These are phyloP conservation scores for Lordiphosa fenestrarum DNA, from an alignment of 2,888 invertebrate species.

Conservation along the genomic window DNA sequence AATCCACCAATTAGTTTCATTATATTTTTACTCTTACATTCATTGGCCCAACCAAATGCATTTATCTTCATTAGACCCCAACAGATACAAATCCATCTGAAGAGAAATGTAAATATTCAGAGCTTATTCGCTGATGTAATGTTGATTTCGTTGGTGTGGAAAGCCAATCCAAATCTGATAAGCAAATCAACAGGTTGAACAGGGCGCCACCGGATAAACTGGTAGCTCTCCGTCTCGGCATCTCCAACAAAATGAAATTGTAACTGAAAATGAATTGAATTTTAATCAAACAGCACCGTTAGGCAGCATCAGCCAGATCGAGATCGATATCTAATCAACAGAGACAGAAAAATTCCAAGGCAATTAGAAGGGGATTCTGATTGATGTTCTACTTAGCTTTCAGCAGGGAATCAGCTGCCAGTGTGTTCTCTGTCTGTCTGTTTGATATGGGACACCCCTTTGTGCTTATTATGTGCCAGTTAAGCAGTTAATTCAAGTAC, in stretches of 20 bases:
- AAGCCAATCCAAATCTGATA: slow-evolving; percentile 45
- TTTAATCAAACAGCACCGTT: slow-evolving; percentile 46
- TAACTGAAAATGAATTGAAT: slow-evolving; percentile 33
- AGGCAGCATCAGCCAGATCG: slow-evolving; percentile 45
- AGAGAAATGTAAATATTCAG: slow-evolving; percentile 55
- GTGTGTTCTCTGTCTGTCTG: slow-evolving; percentile 6
- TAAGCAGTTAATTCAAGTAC: slow-evolving; percentile 63
- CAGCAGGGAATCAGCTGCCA: slow-evolving; percentile 14
- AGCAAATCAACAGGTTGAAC: slow-evolving; percentile 69
- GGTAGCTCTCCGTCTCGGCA: slow-evolving; percentile 45
- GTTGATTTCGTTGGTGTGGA: slow-evolving; percentile 38
- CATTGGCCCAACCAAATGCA: slow-evolving; percentile 42
- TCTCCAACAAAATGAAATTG: slow-evolving; percentile 54
- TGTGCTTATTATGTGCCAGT: slow-evolving; percentile 1
- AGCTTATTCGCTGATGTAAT: slow-evolving; percentile 60
- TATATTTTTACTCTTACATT: slow-evolving; percentile 30
- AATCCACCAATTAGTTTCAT: slow-evolving; percentile 6
- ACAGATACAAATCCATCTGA: slow-evolving; percentile 67
- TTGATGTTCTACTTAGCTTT: slow-evolving; percentile 27
- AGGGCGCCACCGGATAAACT: slow-evolving; percentile 62
- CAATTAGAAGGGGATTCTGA: slow-evolving; percentile 57
- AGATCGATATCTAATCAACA: slow-evolving; percentile 54
- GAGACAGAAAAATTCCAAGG: slow-evolving; percentile 52
- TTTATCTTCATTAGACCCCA: slow-evolving; percentile 69
- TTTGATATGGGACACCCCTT: slow-evolving; percentile 27